These are phyloP conservation scores for Caenorhabditis brenneri DNA, from an alignment of 1,140 invertebrate species.

Conservation along the genomic window DNA sequence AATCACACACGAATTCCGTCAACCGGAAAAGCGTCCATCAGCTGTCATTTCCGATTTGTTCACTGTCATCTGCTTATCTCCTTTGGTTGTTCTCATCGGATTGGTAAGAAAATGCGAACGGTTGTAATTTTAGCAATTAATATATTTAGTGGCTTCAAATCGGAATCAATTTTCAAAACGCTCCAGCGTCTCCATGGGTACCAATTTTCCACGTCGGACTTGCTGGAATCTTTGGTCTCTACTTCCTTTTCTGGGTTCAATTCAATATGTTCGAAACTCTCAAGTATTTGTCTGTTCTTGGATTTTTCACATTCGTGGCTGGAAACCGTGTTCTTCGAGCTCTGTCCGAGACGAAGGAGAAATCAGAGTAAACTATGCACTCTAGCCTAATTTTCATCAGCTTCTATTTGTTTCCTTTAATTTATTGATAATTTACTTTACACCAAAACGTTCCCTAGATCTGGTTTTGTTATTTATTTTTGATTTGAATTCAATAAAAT, in stretches of 20 bases:
- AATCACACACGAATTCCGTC: slow-evolving; percentile 85
- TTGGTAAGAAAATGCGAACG: too few species aligned
- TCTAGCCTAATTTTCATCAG: not conserved
- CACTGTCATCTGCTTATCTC: slow-evolving; percentile 82
- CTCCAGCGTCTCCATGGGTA: slow-evolving; percentile 81
- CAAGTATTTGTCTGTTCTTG: slow-evolving; percentile 83
- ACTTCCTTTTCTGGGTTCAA: slow-evolving; percentile 86
- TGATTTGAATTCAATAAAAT: slow-evolving; percentile 12
- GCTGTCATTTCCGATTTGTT: slow-evolving; percentile 86
- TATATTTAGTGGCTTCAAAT: slow-evolving; percentile 81
- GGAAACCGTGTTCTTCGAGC: slow-evolving; percentile 86
- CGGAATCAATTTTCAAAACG: slow-evolving; percentile 85
- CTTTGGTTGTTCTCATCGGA: slow-evolving; percentile 82
- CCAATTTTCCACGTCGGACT: slow-evolving; percentile 86
- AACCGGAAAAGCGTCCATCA: slow-evolving; percentile 87
- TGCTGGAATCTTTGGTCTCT: slow-evolving; percentile 81
- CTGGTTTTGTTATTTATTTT: not conserved
- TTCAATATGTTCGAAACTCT: slow-evolving; percentile 95
- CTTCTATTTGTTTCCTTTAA: slow-evolving; percentile 21
- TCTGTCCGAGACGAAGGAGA: slow-evolving; percentile 74
- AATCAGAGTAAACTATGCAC: slow-evolving; percentile 47
- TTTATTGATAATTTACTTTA: slow-evolving; percentile 29
- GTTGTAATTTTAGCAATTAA: too few species aligned
- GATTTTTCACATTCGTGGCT: slow-evolving; percentile 84
- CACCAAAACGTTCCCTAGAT: not conserved